Evolutionary conservation across 2,888 invertebrate genomes (phyloP), one percentile per base, ranked within the genome.

Genomic region (Psococerastis gibbosa): DNA sequence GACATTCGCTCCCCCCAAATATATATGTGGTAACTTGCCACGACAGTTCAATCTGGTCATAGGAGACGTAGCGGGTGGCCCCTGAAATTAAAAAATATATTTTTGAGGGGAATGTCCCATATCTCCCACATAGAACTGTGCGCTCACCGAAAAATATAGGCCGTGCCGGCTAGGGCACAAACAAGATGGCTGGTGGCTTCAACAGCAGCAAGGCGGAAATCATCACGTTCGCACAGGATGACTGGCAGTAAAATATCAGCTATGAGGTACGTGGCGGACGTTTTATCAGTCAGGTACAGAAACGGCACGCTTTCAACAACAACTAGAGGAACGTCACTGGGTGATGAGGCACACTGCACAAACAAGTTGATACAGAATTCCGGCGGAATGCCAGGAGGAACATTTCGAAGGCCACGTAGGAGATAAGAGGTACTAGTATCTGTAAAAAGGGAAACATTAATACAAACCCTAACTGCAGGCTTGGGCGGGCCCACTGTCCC

Each of bases 271-370:
- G 38, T 18, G 5, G 38, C 17, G 20, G 38, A 17, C 22, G 38
- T 38, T 38, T 38, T 38, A 5, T 20, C 22, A 5, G 38, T 18
- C 22, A 38, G 5, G 11, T 20, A 38, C 18, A 38, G 18, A 20
- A 38, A 38, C n/a, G 38, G 38, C 16, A 38, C 38, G 11, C 38
- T 38, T 17, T 20, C n/a, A 5, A 38, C 38, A 18, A 20, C 6
- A 6, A 18, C 17, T 13, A 38, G 15, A 17, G 35, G 9, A 20
- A 16, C 6, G 22, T 38, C 20, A 6, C n/a, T 13, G 18, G 16
- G 17, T 6, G 22, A 38, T 38, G 6, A 6, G 4, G 20, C 15
- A 20, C 13, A 4, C 22, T 38, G 15, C 18, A 6, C 22, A 20
- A 38, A 9, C 5, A 38, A 20, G 13, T 20, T 38, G 17, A 20